Percentiles rank a stretch among this genome's conserved stretches.
Evolutionary conservation across 2,797 vertebrate species (phyloP).

Genomic region (Sebastolobus altivelis): DNA sequence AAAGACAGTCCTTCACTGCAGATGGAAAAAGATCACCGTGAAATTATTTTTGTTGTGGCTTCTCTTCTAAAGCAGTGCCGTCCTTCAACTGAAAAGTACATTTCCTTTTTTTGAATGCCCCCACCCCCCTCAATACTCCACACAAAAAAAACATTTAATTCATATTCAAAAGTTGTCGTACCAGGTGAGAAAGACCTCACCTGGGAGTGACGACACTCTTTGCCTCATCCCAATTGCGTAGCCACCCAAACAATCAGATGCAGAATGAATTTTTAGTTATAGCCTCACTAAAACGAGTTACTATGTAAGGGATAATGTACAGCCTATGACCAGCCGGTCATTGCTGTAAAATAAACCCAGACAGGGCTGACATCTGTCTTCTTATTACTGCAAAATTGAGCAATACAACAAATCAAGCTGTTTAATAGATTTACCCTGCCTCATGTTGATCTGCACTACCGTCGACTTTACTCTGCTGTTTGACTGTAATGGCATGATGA

Average conservation of each 20-base stretch:
- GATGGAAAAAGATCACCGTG: slow-evolving; percentile 47
- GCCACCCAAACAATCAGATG: too few species aligned
- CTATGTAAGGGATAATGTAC: too few species aligned
- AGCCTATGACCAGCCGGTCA: too few species aligned
- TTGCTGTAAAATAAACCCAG: too few species aligned
- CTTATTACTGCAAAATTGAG: background rate
- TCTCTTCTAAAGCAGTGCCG: slow-evolving; percentile 25
- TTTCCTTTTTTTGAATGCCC: background rate
- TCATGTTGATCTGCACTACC: background rate
- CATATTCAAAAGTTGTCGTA: background rate
- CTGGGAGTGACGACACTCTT: background rate
- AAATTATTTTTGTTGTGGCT: slow-evolving; percentile 49
- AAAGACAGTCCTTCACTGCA: slow-evolving; percentile 57
- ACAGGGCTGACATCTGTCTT: background rate
- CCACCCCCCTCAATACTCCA: background rate
- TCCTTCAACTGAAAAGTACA: slow-evolving; percentile 35
- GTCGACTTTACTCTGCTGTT: background rate
- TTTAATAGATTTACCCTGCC: background rate
- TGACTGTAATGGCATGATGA: background rate
- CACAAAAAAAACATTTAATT: background rate
- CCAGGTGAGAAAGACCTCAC: slow-evolving; percentile 2
- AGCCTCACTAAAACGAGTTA: too few species aligned
- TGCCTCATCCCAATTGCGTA: background rate
- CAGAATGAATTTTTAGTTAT: too few species aligned
- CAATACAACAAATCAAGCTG: slow-evolving; percentile 2